Percentiles rank a stretch among this genome's conserved stretches.
These are phyloP conservation scores for Pseudochaenichthys georgianus DNA, from an alignment of 2,797 vertebrate genomes.

Conservation along the genomic window DNA sequence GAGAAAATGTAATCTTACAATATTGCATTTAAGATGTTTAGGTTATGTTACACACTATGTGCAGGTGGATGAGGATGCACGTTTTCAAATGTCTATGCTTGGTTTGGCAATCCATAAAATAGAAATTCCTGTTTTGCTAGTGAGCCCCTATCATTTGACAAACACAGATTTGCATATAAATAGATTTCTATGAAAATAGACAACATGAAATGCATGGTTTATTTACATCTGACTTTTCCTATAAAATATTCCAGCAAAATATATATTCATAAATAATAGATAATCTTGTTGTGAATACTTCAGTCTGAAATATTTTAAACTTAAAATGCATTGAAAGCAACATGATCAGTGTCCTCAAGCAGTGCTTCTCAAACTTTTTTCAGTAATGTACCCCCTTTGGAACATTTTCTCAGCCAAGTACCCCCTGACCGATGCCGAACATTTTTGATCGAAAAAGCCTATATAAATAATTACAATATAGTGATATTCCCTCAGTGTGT, in stretches of 20 bases:
- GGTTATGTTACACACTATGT: neutral
- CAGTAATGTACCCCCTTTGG: too few species aligned
- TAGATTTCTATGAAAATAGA: neutral
- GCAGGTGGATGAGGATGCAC: neutral
- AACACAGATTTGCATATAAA: constrained; percentile 28
- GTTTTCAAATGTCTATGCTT: neutral
- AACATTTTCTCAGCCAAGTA: too few species aligned
- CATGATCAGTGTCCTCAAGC: neutral
- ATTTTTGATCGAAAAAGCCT: too few species aligned
- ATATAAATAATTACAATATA: too few species aligned
- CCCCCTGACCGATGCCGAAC: too few species aligned
- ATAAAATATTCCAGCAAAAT: neutral
- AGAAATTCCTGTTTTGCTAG: neutral
- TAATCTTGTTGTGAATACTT: neutral
- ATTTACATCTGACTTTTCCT: neutral
- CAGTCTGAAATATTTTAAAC: neutral
- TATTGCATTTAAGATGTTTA: too few species aligned
- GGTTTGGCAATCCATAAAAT: neutral
- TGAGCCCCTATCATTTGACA: neutral
- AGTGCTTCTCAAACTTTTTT: too few species aligned
- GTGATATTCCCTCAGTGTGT: too few species aligned
- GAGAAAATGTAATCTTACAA: too few species aligned
- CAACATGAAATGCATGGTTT: neutral
- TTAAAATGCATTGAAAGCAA: constrained; percentile 7
- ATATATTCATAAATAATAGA: constrained; percentile 11